phyloP scores from a whole-genome alignment of 2,888 invertebrate species.

The Timema podura region DNA sequence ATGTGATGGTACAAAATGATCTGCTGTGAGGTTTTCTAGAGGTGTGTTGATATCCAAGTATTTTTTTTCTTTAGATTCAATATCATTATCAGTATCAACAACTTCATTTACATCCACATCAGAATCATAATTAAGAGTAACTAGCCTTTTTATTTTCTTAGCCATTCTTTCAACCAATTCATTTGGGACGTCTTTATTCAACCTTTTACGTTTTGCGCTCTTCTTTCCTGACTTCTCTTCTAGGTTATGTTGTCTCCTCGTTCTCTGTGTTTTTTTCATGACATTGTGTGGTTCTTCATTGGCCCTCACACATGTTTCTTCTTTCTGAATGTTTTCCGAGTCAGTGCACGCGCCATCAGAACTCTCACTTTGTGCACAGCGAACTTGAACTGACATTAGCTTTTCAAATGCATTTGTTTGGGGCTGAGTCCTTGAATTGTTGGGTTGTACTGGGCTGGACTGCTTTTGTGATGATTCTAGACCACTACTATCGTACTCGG shows the following conservation, averaged over 20 bases:
- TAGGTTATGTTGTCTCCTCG: conserved; percentile 17
- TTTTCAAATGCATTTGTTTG: conserved; percentile 5
- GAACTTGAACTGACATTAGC: not conserved
- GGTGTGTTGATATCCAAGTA: no score
- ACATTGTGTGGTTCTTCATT: not conserved
- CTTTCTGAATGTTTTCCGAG: not conserved
- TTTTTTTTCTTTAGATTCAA: no score
- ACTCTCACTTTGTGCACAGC: not conserved
- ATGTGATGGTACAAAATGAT: not conserved
- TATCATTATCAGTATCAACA: no score
- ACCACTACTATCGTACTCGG: no score
- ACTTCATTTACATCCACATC: no score
- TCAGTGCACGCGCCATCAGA: not conserved
- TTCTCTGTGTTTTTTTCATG: conserved; percentile 11
- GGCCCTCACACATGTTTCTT: not conserved
- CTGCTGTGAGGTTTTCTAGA: no score
- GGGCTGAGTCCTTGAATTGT: not conserved
- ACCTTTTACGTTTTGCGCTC: conserved; percentile 3
- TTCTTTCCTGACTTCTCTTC: conserved; percentile 18
- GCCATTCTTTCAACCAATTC: not conserved
- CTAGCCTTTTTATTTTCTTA: not conserved
- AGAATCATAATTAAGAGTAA: no score
- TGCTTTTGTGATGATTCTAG: not conserved
- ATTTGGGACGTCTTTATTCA: not conserved
- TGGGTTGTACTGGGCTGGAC: no score